Base-by-base conservation (phyloP, 2,797 vertebrate species). In the Chaunax sp. region DNA sequence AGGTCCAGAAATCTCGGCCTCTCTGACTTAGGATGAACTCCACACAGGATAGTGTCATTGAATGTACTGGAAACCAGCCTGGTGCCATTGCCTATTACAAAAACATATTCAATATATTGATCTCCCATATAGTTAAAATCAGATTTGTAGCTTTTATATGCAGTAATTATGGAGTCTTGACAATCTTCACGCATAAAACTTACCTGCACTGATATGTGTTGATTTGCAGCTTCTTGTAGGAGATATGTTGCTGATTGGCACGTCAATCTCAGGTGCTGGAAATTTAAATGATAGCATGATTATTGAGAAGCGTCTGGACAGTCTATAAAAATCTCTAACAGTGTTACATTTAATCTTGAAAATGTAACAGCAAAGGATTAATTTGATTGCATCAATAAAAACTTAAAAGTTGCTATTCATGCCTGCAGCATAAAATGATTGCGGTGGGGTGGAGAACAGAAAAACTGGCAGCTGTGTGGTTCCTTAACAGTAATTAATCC, bases 21-120 rank as follows among this genome's bases (percentile, higher is more conserved):
- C 71, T 88, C 80, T 13, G 72, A 90, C 78, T 95, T 96, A 79
- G 95, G 92, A 20, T 92, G 90, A 28, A 85, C 84, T 74, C 87
- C 90, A 64, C 92, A 92, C 0, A 93, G 80, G 72, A 88, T 79
- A 59, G 85, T 86, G 83, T 95, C 92, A 25, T 87, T 92, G 61
- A 89, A 43, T 78, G 92, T 78, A 88, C 93, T 83, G 65, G 30
- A 85, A 14, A 61, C 23, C 14, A 67, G 78, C 64, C 88, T 92
- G 23, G 92, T 92, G 59, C 82, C 51, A 59, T 64, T 47, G n/a
- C 73, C 92, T 92, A 71, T 35, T 53, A 75, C 5, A 33, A 66
- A 78, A 72, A 68, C 1, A 69, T 0, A 13, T 19, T 3, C 1
- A 65, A 45, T 22, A 26, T 25, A 61, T 76, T 75, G 11, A 65